These are phyloP conservation scores for Galerucella calmariensis DNA, from an alignment of 2,888 invertebrate species.

Conservation along the genomic window DNA sequence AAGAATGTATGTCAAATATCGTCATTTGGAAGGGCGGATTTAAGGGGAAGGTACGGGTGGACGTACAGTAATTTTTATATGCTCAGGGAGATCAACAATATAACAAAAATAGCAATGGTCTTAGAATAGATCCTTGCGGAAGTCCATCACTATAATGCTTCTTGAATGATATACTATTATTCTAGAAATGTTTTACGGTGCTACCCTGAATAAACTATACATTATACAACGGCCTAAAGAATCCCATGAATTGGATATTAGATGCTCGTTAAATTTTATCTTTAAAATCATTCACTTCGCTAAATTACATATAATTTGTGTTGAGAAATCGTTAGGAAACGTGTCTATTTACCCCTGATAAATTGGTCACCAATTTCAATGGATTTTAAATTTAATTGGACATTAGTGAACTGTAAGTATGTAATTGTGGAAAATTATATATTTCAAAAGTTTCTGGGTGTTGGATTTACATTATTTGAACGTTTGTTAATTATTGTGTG, in stretches of 20 bases:
- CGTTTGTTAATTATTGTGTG: no score
- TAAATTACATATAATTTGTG: conserved; percentile 26
- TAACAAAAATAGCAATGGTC: no score
- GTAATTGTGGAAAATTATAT: not conserved
- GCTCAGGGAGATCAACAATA: no score
- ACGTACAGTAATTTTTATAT: no score
- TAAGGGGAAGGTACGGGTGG: no score
- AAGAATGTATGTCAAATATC: not conserved
- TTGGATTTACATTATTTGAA: no score
- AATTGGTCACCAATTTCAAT: not conserved
- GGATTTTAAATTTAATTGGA: not conserved
- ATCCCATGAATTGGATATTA: conserved; percentile 15
- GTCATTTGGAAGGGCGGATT: not conserved
- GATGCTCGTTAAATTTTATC: conserved; percentile 27
- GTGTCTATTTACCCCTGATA: not conserved
- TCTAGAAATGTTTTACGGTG: not conserved
- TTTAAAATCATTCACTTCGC: conserved; percentile 8
- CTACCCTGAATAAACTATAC: not conserved
- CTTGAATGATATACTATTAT: no score
- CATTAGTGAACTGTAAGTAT: not conserved
- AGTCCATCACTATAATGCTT: no score
- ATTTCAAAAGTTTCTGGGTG: not conserved
- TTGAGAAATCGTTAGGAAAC: conserved; percentile 11
- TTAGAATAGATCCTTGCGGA: no score
- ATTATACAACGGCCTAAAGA: not conserved